Percentiles rank a stretch among this genome's conserved stretches.
Conservation (phyloP, 2,888 invertebrate genomes). For the Stenoptilia bipunctidactyla region DNA sequence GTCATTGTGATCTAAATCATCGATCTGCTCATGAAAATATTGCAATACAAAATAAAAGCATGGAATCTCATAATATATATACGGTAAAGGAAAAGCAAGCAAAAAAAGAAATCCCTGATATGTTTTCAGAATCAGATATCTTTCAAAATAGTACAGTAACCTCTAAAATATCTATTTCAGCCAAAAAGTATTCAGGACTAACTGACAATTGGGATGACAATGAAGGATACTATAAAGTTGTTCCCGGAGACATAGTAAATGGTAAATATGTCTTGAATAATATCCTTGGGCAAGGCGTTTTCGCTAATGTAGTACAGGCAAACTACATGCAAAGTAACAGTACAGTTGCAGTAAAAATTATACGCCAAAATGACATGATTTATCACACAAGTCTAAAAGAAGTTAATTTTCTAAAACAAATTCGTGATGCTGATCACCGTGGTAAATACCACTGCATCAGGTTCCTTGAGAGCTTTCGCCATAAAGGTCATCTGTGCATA, state of each 20-base stretch:
- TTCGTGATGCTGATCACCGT: constrained; percentile 96
- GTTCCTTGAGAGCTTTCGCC: constrained; percentile 89
- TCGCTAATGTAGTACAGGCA: constrained; percentile 96
- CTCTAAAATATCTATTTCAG: no score
- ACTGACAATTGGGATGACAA: constrained; percentile 99
- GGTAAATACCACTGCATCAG: constrained; percentile 96
- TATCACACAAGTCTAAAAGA: constrained; percentile 97
- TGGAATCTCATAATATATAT: background rate
- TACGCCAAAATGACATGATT: constrained; percentile 99
- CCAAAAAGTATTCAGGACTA: constrained; percentile 63
- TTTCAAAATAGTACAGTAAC: constrained; percentile 58
- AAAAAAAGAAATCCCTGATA: constrained; percentile 76
- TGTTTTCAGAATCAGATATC: constrained; percentile 93
- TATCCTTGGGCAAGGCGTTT: constrained; percentile 97
- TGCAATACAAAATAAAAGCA: constrained; percentile 12
- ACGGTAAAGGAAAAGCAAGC: constrained; percentile 17
- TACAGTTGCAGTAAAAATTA: constrained; percentile 96
- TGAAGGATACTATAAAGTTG: constrained; percentile 96
- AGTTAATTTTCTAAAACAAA: constrained; percentile 89
- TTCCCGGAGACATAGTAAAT: constrained; percentile 78
- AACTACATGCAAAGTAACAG: constrained; percentile 87
- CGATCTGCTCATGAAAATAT: constrained; percentile 15
- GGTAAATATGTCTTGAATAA: constrained; percentile 93
- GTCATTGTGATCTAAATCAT: background rate
- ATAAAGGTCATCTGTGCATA: constrained; percentile 98